Evolutionary conservation across 2,888 invertebrate species (phyloP).

Genomic region (Nymphalis polychloros): DNA sequence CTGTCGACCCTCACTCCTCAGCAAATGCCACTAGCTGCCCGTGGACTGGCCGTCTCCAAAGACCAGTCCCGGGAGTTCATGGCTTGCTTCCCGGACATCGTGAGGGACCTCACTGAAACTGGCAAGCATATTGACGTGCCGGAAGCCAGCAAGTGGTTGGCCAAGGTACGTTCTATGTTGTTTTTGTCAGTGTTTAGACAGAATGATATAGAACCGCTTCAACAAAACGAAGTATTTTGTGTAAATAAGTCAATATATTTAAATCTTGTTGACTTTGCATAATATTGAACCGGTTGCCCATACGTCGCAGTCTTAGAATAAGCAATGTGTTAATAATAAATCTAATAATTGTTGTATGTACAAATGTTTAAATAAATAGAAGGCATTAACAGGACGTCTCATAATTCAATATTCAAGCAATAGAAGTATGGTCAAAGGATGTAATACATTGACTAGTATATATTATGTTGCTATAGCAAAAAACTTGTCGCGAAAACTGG

Average conservation of each 20-base stretch:
- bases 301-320: constrained; percentile 6
- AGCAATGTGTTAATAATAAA: neutral
- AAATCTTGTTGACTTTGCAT: neutral
- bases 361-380: too few relatives aligned
- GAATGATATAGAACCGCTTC: constrained; percentile 45
- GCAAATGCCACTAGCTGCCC: constrained; percentile 82
- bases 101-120: constrained; percentile 90
- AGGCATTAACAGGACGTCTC: neutral
- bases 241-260: neutral
- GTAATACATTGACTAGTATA: neutral
- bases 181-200: constrained; percentile 54
- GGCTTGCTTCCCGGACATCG: constrained; percentile 93
- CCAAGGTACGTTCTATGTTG: constrained; percentile 83
- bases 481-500: constrained; percentile 25
- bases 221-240: too few relatives aligned
- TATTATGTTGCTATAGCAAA: neutral
- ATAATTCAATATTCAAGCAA: neutral
- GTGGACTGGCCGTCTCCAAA: constrained; percentile 85
- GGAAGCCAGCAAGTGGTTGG: constrained; percentile 90
- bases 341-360: neutral
- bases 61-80: constrained; percentile 94
- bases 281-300: constrained; percentile 15
- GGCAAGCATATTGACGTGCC: constrained; percentile 88
- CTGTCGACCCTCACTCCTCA: constrained; percentile 84
- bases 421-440: neutral